Percentiles rank a stretch among this genome's conserved stretches.
phyloP scores from a whole-genome alignment of 2,888 invertebrate species.

The Allolobophora icterica region DNA sequence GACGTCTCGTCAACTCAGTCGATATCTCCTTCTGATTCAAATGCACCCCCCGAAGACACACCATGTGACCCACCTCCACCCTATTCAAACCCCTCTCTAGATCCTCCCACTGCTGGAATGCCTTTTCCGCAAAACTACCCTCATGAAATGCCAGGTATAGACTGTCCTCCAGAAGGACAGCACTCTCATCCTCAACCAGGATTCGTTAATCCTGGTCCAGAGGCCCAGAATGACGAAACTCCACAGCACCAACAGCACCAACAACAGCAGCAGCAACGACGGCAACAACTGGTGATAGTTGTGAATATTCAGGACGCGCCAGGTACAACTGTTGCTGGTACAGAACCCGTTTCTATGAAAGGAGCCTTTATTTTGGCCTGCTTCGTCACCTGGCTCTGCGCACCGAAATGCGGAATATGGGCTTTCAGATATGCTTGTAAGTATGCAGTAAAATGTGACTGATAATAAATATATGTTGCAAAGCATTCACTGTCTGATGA shows the following conservation, averaged over 20 bases:
- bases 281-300: neutral
- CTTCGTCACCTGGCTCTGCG: neutral
- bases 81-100: too few relatives aligned
- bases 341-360: neutral
- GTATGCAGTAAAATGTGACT: neutral
- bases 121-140: neutral
- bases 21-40: too few relatives aligned
- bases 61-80: too few relatives aligned
- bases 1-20: too few relatives aligned
- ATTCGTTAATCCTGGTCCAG: too few relatives aligned
- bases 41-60: too few relatives aligned
- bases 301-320: neutral
- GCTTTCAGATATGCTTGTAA: neutral
- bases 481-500: neutral
- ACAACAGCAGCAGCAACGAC: neutral
- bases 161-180: neutral
- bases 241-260: too few relatives aligned
- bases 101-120: too few relatives aligned
- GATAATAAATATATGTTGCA: too few relatives aligned
- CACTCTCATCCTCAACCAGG: neutral
- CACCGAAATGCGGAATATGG: neutral
- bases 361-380: neutral
- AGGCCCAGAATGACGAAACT: too few relatives aligned
- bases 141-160: neutral
- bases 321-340: neutral